phyloP scores from a whole-genome alignment of 2,113 vertebrate genomes.

The Balaeniceps rex region DNA sequence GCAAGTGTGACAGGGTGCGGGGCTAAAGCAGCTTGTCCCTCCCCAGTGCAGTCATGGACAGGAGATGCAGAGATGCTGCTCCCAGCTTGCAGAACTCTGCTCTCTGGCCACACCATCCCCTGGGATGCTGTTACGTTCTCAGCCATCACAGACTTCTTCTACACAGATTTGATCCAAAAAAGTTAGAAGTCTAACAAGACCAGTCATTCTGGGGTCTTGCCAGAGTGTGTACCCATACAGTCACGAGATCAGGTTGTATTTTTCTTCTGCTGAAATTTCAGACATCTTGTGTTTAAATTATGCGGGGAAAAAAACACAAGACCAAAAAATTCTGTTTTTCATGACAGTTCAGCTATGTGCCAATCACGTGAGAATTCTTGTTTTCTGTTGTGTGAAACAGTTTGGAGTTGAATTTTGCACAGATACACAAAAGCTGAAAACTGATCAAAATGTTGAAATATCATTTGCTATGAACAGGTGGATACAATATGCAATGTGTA shows the following conservation, averaged over 20 bases:
- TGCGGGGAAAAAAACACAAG: background rate
- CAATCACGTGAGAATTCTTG: background rate
- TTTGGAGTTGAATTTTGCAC: background rate
- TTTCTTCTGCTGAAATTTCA: background rate
- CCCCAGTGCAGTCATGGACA: rapidly evolving
- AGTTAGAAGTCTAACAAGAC: background rate
- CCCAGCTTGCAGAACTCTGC: background rate
- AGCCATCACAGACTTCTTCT: background rate
- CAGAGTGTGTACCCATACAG: background rate
- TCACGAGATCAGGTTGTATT: background rate
- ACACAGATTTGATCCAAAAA: background rate
- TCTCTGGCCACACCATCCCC: background rate
- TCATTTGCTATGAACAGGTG: background rate
- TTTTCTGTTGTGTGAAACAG: background rate
- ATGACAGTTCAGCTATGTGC: background rate
- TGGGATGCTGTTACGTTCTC: background rate
- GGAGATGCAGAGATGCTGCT: background rate
- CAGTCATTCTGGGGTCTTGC: background rate
- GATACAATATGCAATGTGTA: background rate
- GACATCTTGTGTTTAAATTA: background rate
- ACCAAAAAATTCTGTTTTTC: background rate
- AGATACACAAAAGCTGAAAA: background rate
- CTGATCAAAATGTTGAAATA: background rate
- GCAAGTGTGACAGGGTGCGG: background rate
- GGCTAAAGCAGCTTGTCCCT: background rate